Evolutionary conservation across 1,140 invertebrate genomes (phyloP).

Genomic region (Acyrthosiphon pisum): DNA sequence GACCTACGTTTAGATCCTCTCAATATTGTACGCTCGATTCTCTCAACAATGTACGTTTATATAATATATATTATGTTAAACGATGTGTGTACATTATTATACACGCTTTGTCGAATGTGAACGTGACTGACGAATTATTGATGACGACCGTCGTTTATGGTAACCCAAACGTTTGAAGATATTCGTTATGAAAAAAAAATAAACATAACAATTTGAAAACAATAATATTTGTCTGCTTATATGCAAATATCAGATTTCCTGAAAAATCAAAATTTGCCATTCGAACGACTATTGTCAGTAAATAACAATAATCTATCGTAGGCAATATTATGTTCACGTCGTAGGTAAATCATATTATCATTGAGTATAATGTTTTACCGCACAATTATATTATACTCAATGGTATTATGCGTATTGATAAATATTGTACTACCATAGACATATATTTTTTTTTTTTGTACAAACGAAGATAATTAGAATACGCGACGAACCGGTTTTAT

Average conservation of each 20-base stretch:
- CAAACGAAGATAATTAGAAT: no score
- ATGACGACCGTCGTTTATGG: background rate
- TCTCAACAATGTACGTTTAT: background rate
- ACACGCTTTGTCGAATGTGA: background rate
- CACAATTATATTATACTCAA: no score
- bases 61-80: background rate
- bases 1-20: background rate
- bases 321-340: background rate
- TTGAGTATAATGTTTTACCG: no score
- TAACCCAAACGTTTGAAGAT: background rate
- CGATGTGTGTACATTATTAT: background rate
- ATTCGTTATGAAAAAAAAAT: background rate
- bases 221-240: background rate
- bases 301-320: background rate
- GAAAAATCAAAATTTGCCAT: background rate
- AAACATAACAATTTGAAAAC: no score
- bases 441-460: no score
- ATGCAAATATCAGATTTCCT: background rate
- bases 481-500: background rate
- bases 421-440: background rate
- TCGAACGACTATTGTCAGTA: background rate
- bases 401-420: background rate
- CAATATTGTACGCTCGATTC: background rate
- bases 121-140: background rate
- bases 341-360: no score